These are phyloP conservation scores for Cinclus cinclus DNA, from an alignment of 2,113 vertebrate genomes.

Conservation along the genomic window DNA sequence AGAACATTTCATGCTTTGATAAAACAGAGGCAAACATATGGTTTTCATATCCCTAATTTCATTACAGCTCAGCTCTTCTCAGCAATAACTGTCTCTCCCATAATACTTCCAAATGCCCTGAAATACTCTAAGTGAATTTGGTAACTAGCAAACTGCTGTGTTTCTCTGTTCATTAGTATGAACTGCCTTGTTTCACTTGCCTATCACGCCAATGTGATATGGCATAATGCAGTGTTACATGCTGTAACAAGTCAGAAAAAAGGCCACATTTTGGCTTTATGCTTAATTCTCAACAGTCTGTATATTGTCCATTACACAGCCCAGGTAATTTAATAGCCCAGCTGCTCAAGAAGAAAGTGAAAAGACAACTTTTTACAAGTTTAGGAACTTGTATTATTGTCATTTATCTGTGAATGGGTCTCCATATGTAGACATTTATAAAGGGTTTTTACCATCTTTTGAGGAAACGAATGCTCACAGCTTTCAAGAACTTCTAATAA, in stretches of 20 bases:
- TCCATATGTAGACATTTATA: neutral
- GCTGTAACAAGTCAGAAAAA: slow-evolving; percentile 28
- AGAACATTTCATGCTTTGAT: slow-evolving; percentile 15
- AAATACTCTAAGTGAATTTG: slow-evolving; percentile 41
- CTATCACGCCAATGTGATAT: neutral
- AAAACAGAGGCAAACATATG: slow-evolving; percentile 41
- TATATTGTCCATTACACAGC: slow-evolving; percentile 11
- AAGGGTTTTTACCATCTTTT: neutral
- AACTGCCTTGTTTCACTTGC: slow-evolving; percentile 32
- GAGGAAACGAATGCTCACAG: neutral
- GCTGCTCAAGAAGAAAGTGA: neutral
- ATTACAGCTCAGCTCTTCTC: slow-evolving; percentile 31
- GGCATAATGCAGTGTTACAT: neutral
- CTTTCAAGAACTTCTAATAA: neutral
- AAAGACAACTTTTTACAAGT: neutral
- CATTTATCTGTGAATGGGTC: neutral
- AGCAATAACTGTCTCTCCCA: slow-evolving; percentile 34
- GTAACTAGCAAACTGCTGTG: slow-evolving; percentile 5
- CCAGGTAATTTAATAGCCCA: slow-evolving; percentile 28
- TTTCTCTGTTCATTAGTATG: slow-evolving; percentile 10
- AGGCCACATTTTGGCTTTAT: slow-evolving; percentile 22
- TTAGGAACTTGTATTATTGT: neutral
- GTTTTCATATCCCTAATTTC: slow-evolving; percentile 40
- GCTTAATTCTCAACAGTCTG: slow-evolving; percentile 20
- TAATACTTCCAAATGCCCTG: slow-evolving; percentile 26